Evolutionary conservation across 2,888 invertebrate genomes (phyloP).

Genomic region (Pseudoips prasinana): DNA sequence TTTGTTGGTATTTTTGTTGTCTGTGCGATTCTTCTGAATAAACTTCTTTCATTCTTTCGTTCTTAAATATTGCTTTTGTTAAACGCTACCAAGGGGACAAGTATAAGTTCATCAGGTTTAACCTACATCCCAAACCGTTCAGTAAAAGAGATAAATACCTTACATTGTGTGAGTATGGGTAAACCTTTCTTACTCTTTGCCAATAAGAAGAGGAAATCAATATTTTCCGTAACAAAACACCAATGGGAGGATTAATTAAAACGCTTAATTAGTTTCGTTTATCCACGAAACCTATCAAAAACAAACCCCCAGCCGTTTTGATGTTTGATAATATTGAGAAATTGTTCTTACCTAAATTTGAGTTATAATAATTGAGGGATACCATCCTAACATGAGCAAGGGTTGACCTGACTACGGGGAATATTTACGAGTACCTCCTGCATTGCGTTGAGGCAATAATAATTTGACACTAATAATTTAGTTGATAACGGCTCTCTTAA

Average conservation of each 20-base stretch:
- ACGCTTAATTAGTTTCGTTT: conserved; percentile 76
- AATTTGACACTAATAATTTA: conserved; percentile 18
- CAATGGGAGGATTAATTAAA: conserved; percentile 74
- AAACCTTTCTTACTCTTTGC: conserved; percentile 41
- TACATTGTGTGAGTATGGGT: conserved; percentile 30
- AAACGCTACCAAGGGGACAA: too few relatives aligned
- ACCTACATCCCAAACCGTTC: too few relatives aligned
- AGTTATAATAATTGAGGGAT: conserved; percentile 29
- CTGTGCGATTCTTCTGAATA: too few relatives aligned
- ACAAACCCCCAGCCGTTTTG: conserved; percentile 59
- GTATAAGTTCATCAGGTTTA: too few relatives aligned
- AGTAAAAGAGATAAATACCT: conserved; percentile 26
- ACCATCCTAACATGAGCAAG: conserved; percentile 23
- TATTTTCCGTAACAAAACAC: conserved; percentile 72
- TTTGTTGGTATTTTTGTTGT: too few relatives aligned
- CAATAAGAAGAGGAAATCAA: conserved; percentile 56
- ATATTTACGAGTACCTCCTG: conserved; percentile 16
- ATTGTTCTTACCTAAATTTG: conserved; percentile 39
- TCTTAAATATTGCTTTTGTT: too few relatives aligned
- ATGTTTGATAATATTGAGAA: conserved; percentile 57
- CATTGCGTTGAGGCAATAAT: conserved; percentile 20
- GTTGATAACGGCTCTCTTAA: conserved; percentile 5
- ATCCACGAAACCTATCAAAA: conserved; percentile 71
- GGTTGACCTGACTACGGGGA: conserved; percentile 22
- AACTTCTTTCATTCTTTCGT: too few relatives aligned